Evolutionary conservation across 92 coral and sea anemone genomes (phyloP).

Genomic region (Parazoanthus swiftii): DNA sequence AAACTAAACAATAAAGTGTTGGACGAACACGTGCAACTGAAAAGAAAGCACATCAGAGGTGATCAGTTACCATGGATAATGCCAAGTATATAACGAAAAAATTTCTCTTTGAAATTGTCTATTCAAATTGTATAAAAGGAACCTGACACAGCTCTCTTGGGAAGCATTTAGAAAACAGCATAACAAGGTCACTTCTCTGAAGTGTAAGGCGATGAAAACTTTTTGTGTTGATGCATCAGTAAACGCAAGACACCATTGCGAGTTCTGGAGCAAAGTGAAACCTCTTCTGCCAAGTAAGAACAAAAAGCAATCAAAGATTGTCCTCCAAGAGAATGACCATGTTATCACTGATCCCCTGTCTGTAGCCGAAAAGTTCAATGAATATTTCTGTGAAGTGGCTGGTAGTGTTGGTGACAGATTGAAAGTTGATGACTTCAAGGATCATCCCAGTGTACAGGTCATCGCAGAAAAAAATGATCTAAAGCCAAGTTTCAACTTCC

Average conservation of each 20-base stretch:
- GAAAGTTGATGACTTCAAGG: slow-evolving; percentile 45
- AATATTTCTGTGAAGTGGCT: slow-evolving; percentile 53
- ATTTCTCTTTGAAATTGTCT: too few relatives aligned
- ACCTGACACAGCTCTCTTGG: too few relatives aligned
- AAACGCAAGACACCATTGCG: too few relatives aligned
- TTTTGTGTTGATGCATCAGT: too few relatives aligned
- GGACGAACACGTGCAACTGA: too few relatives aligned
- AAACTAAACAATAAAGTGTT: slow-evolving; percentile 46
- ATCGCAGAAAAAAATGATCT: slow-evolving; percentile 20
- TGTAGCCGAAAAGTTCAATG: slow-evolving; percentile 47
- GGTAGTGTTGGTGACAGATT: slow-evolving; percentile 37
- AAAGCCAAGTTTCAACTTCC: background rate
- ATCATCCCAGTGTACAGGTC: slow-evolving; percentile 49
- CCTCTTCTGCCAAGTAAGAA: slow-evolving; percentile 26
- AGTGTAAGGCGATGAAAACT: too few relatives aligned
- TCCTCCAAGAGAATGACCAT: background rate
- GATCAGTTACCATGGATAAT: slow-evolving; percentile 56
- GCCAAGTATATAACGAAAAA: background rate
- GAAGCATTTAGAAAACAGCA: too few relatives aligned
- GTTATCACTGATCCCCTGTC: slow-evolving; percentile 28
- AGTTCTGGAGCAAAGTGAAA: slow-evolving; percentile 58
- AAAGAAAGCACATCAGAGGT: too few relatives aligned
- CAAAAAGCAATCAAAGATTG: slow-evolving; percentile 11
- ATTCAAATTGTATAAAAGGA: too few relatives aligned
- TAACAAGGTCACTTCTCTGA: too few relatives aligned